Conservation (phyloP, 2,888 invertebrate species). For the Agrochola circellaris region DNA sequence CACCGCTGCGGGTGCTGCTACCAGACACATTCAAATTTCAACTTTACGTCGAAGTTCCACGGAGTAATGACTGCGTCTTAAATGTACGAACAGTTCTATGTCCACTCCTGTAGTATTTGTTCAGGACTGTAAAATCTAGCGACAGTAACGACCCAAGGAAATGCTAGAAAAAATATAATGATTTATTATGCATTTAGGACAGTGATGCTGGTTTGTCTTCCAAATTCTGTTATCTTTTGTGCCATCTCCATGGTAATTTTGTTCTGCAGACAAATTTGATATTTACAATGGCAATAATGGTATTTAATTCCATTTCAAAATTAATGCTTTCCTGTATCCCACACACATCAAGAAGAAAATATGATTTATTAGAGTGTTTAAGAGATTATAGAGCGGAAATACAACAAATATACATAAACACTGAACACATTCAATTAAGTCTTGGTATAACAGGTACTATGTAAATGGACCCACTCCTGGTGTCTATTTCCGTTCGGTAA, state of each 20-base stretch:
- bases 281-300: conserved; percentile 2
- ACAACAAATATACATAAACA: conserved; percentile 16
- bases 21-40: conserved; percentile 66
- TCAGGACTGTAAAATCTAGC: conserved; percentile 72
- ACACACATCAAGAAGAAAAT: conserved; percentile 8
- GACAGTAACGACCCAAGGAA: conserved; percentile 69
- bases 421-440: conserved; percentile 53
- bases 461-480: conserved; percentile 75
- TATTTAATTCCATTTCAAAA: conserved; percentile 13
- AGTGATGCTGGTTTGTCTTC: background rate
- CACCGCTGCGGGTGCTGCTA: conserved; percentile 71
- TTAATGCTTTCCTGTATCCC: conserved; percentile 35
- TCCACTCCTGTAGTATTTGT: conserved; percentile 70
- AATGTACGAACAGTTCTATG: conserved; percentile 21
- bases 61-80: conserved; percentile 18
- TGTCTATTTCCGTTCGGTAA: conserved; percentile 87
- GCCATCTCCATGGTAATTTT: background rate
- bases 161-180: conserved; percentile 68
- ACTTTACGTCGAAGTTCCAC: conserved; percentile 32
- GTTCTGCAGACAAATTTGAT: conserved; percentile 3
- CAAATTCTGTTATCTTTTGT: conserved; percentile 25
- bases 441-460: conserved; percentile 69
- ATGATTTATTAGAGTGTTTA: conserved; percentile 55
- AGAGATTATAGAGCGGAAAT: conserved; percentile 38
- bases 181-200: conserved; percentile 65